These are phyloP conservation scores for Perccottus glenii DNA, from an alignment of 2,113 vertebrate species.

Conservation along the genomic window DNA sequence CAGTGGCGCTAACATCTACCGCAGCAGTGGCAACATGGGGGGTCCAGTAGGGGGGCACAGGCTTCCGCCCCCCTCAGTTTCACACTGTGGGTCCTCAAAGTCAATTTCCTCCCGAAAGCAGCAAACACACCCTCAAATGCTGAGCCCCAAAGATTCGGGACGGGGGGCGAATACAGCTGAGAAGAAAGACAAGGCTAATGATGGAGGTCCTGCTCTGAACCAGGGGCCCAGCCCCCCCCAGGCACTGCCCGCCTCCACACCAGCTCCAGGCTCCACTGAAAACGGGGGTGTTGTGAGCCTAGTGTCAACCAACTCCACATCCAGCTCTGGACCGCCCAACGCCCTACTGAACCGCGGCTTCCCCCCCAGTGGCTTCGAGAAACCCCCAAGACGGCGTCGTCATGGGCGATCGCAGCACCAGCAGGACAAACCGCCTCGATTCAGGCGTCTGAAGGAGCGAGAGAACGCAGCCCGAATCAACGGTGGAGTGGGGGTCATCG, in stretches of 20 bases:
- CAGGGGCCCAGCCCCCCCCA: conserved; percentile 66
- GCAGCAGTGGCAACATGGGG: conserved; percentile 63
- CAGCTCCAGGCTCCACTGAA: conserved; percentile 58
- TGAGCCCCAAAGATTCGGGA: conserved; percentile 68
- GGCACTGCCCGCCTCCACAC: conserved; percentile 31
- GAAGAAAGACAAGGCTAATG: conserved; percentile 78
- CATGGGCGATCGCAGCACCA: conserved; percentile 88
- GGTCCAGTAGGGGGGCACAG: conserved; percentile 71
- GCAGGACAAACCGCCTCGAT: conserved; percentile 92
- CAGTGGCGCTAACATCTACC: conserved; percentile 72
- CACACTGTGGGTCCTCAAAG: conserved; percentile 74
- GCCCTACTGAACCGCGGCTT: conserved; percentile 60
- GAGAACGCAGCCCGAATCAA: conserved; percentile 87
- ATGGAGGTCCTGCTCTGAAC: conserved; percentile 63
- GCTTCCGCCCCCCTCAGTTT: conserved; percentile 61
- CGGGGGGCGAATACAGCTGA: conserved; percentile 63
- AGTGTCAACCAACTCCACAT: conserved; percentile 46
- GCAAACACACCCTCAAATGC: conserved; percentile 59
- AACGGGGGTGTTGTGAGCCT: conserved; percentile 64
- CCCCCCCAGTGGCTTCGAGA: conserved; percentile 77
- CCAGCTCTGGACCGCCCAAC: conserved; percentile 64
- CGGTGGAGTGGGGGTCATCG: conserved; percentile 73
- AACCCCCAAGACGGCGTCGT: conserved; percentile 83
- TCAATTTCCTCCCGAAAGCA: conserved; percentile 71
- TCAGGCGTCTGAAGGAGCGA: conserved; percentile 89